phyloP scores from a whole-genome alignment of 2,113 vertebrate species.

The Brachyhypopomus gauderio region DNA sequence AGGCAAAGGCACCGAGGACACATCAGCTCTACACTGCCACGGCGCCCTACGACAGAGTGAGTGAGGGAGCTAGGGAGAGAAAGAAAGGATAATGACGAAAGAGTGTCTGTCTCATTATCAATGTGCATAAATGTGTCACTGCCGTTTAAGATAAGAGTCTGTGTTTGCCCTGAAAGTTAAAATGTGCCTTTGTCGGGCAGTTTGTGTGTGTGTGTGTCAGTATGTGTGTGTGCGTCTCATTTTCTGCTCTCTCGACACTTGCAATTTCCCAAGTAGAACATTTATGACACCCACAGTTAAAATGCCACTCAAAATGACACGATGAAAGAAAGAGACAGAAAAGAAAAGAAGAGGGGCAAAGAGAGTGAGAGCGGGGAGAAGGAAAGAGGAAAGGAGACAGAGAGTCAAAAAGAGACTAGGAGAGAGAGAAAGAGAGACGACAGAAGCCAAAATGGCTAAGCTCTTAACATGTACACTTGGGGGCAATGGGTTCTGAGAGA shows the following conservation, averaged over 20 bases:
- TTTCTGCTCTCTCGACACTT: conserved; percentile 23
- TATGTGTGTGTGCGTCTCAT: not conserved
- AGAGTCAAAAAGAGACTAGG: not conserved
- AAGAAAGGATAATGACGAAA: conserved; percentile 65
- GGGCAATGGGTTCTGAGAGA: conserved; percentile 31
- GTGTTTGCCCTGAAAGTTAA: conserved; percentile 22
- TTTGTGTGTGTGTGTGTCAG: conserved; percentile 10
- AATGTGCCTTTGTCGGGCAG: not conserved
- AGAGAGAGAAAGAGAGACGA: not conserved
- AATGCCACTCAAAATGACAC: conserved; percentile 48
- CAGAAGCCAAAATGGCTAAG: conserved; percentile 46
- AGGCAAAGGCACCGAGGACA: conserved; percentile 72
- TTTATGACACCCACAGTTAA: conserved; percentile 47
- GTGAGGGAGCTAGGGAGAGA: conserved; percentile 59
- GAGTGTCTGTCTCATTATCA: conserved; percentile 42
- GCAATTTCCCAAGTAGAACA: conserved; percentile 35
- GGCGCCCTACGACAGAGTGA: conserved; percentile 54
- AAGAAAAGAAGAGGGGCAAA: conserved; percentile 6
- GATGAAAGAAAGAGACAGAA: conserved; percentile 19
- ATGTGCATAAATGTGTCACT: conserved; percentile 24
- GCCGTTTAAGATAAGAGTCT: conserved; percentile 23
- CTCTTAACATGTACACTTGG: conserved; percentile 17
- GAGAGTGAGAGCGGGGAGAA: not conserved
- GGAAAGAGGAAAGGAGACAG: not conserved
- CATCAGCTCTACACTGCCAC: conserved; percentile 58